These are phyloP conservation scores for Limnodromus scolopaceus DNA, from an alignment of 2,797 vertebrate genomes.

Conservation along the genomic window DNA sequence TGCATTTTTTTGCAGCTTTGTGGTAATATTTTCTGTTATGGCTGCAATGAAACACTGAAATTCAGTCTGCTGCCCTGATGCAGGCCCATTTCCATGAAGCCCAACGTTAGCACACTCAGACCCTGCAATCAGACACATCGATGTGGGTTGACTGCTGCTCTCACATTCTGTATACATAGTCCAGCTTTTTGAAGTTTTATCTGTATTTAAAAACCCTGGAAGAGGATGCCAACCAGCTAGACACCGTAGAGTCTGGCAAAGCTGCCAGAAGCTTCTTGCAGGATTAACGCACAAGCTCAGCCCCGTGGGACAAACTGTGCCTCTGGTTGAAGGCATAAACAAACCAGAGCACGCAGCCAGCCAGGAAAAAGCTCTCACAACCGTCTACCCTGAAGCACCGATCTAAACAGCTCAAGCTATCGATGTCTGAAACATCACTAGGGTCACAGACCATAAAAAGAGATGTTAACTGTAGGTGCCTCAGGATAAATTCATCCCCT, in stretches of 20 bases:
- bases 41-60: neutral
- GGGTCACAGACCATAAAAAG: neutral
- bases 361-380: neutral
- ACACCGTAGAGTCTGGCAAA: neutral
- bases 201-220: neutral
- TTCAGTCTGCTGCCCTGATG: neutral
- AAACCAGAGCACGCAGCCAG: neutral
- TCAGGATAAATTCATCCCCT: neutral
- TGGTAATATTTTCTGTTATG: neutral
- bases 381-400: neutral
- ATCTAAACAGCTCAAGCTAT: neutral
- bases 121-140: neutral
- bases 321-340: neutral
- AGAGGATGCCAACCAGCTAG: neutral
- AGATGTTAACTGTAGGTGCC: neutral
- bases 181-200: neutral
- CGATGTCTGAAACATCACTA: neutral
- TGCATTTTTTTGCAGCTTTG: neutral
- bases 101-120: accelerated
- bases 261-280: neutral
- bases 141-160: accelerated
- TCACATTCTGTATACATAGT: neutral
- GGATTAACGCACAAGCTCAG: neutral
- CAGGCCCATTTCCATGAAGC: neutral
- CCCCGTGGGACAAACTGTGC: neutral